Base-by-base conservation (phyloP, 2,113 vertebrate species). In the Lucifuga dentata region DNA sequence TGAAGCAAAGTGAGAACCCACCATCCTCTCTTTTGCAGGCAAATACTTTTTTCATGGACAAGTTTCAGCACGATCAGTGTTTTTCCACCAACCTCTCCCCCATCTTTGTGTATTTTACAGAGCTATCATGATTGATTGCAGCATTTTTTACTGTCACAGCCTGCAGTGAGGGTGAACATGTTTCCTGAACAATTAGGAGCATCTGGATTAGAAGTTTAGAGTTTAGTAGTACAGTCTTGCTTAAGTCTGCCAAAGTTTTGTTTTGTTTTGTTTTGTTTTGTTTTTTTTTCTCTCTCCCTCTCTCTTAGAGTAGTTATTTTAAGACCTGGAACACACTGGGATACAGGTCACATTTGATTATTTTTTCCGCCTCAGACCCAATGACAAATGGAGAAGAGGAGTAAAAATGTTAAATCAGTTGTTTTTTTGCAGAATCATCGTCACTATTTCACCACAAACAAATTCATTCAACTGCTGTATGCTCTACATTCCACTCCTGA, bases 61-160 rank as follows among this genome's bases (percentile, higher is more conserved):
- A 61, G 89, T 91, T 83, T 79, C 55, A 66, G 73, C 90, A 85
- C 0, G 76, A 83, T 43, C 57, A 8, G 17, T 8, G 17, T 68
- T 51, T 70, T 71, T 73, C 23, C 63, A 40, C 48, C 76, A 50
- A 48, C 77, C 66, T 63, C 56, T 3, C 72, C 79, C 71, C 65
- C 61, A 56, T 78, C 52, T 50, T 21, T 80, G 62, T 66, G 63
- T 80, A 53, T 78, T 75, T 71, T 77, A 76, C 78, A 33, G 41
- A 68, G 49, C 61, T 57, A 11, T 80, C 69, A 56, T 88, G 79
- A 87, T 87, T 81, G 81, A 88, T 87, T 86, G 72, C 66, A 73
- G 62, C 78, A 74, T 88, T 82, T 88, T 82, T 85, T 68, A 83
- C 84, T 86, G 87, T 86, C 78, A 82, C 57, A 68, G 67, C 76